These are phyloP conservation scores for Erpornis zantholeuca DNA, from an alignment of 2,113 vertebrate genomes.

Conservation along the genomic window DNA sequence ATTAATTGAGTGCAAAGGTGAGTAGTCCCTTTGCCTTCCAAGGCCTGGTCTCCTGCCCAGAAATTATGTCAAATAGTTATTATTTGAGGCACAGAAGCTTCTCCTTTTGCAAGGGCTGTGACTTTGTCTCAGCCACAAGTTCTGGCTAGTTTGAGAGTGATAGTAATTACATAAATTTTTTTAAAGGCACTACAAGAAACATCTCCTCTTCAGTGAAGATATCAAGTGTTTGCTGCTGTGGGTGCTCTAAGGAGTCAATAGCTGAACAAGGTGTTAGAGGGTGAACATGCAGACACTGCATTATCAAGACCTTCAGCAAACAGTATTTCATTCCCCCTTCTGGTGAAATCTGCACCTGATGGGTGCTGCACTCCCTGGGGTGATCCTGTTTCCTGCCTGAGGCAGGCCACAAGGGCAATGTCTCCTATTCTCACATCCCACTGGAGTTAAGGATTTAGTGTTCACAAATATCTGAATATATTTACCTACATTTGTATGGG, in stretches of 20 bases:
- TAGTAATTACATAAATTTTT: not conserved
- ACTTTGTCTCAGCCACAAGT: not conserved
- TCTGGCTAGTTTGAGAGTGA: not conserved
- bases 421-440: not conserved
- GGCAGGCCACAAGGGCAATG: not conserved
- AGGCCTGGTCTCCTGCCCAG: not conserved
- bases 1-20: not conserved
- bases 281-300: not conserved
- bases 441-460: not conserved
- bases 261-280: not conserved
- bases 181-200: not conserved
- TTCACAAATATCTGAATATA: not conserved
- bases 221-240: not conserved
- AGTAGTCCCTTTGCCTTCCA: not conserved
- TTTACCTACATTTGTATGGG: not conserved
- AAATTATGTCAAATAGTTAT: not conserved
- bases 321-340: not conserved
- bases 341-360: not conserved
- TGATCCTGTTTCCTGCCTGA: not conserved
- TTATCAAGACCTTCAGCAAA: not conserved
- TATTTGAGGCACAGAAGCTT: not conserved
- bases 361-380: accelerated
- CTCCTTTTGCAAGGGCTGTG: not conserved
- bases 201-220: not conserved
- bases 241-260: accelerated